Evolutionary conservation across 2,113 vertebrate genomes (phyloP).

Genomic region (Oreochromis tanganicae): DNA sequence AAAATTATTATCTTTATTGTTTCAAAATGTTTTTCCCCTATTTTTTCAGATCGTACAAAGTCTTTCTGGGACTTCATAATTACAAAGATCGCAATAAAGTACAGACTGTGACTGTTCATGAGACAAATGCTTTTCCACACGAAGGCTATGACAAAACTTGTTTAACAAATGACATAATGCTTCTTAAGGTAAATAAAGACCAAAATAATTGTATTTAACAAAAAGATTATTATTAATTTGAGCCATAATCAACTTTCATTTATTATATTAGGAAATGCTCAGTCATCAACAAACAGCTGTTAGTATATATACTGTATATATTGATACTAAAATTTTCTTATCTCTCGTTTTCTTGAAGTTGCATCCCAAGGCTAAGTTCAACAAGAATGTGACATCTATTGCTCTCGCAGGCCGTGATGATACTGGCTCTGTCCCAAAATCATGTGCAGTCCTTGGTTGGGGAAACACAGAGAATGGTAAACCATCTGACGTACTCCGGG

Average conservation of each 20-base stretch:
- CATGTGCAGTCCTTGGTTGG: slow-evolving; percentile 76
- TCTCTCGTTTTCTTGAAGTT: slow-evolving; percentile 55
- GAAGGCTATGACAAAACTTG: fast-evolving
- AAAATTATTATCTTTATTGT: background rate
- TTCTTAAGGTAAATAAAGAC: slow-evolving; percentile 54
- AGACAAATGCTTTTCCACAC: background rate
- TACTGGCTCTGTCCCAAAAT: background rate
- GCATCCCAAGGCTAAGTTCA: slow-evolving; percentile 55
- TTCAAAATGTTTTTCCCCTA: background rate
- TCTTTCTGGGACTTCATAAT: slow-evolving; percentile 23
- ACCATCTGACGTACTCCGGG: slow-evolving; percentile 36
- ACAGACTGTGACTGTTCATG: fast-evolving
- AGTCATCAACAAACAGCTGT: background rate
- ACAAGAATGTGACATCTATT: slow-evolving; percentile 20
- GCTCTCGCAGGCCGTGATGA: background rate
- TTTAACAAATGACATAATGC: slow-evolving; percentile 27
- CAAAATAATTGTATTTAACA: background rate
- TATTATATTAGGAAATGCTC: background rate
- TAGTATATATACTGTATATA: background rate
- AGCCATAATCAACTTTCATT: background rate
- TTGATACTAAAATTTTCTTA: background rate
- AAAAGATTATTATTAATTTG: background rate
- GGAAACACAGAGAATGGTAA: background rate
- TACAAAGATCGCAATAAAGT: fast-evolving
- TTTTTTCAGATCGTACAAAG: background rate